Conservation (phyloP, 2,113 vertebrate species). For the Pagrus major region DNA sequence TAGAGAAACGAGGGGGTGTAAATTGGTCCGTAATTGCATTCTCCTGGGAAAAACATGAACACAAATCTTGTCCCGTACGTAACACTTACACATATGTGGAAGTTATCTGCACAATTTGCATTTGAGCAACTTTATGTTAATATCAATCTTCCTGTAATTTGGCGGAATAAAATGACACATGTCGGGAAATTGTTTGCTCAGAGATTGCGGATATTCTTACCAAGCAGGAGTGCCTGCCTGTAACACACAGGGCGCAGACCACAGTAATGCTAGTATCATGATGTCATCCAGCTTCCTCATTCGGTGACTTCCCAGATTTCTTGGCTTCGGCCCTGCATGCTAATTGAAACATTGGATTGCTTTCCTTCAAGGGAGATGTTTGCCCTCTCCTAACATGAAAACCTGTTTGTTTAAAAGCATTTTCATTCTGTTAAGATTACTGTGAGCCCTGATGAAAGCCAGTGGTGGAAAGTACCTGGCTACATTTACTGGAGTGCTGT, state of each 20-base stretch:
- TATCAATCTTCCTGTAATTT: slow-evolving; percentile 31
- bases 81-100: slow-evolving; percentile 54
- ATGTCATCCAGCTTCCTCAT: not conserved
- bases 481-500: not conserved
- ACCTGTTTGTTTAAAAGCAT: not conserved
- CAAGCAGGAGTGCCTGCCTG: not conserved
- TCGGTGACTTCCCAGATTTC: not conserved
- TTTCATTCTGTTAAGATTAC: not conserved
- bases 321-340: not conserved
- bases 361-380: slow-evolving; percentile 4
- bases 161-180: slow-evolving; percentile 24
- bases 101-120: slow-evolving; percentile 56
- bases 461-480: not conserved
- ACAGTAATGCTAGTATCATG: not conserved
- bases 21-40: slow-evolving; percentile 73
- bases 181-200: slow-evolving; percentile 8
- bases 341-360: slow-evolving; percentile 12
- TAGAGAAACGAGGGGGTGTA: slow-evolving; percentile 69
- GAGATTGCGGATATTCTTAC: not conserved
- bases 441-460: not conserved
- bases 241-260: not conserved
- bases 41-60: slow-evolving; percentile 56
- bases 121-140: slow-evolving; percentile 52
- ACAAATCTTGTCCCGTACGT: slow-evolving; percentile 44
- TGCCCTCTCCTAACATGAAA: slow-evolving; percentile 12